Evolutionary conservation across 2,797 vertebrate genomes (phyloP).

Genomic region (Characodon lateralis): DNA sequence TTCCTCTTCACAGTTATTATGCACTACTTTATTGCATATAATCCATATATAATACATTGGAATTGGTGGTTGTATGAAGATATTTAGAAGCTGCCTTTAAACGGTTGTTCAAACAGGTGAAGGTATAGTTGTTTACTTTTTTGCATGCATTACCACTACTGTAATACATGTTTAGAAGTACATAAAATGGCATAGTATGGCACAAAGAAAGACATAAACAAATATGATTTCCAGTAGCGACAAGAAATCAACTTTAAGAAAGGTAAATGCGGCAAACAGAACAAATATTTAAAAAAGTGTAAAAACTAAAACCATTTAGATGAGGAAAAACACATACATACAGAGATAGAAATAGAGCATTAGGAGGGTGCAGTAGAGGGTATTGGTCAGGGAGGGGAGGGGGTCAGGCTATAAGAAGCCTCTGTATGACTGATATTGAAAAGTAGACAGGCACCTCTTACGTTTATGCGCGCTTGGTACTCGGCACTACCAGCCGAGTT

Average conservation of each 20-base stretch:
- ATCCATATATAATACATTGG: background rate
- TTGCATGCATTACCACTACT: too few relatives aligned
- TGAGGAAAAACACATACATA: slow-evolving; percentile 36
- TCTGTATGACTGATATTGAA: slow-evolving; percentile 99
- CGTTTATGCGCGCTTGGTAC: slow-evolving; percentile 99
- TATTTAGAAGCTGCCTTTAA: background rate
- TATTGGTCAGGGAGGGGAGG: slow-evolving; percentile 57
- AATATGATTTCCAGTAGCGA: slow-evolving; percentile 11
- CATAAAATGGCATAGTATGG: background rate
- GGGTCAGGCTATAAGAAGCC: slow-evolving; percentile 78
- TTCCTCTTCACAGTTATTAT: too few relatives aligned
- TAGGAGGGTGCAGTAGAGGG: slow-evolving; percentile 50
- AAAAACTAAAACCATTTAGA: slow-evolving; percentile 27
- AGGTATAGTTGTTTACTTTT: background rate
- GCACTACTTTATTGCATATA: too few relatives aligned
- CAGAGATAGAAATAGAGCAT: slow-evolving; percentile 52
- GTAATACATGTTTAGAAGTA: background rate
- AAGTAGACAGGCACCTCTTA: slow-evolving; percentile 99
- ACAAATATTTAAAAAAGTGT: slow-evolving; percentile 4
- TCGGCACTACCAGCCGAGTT: slow-evolving; percentile 99
- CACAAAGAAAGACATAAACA: slow-evolving; percentile 30
- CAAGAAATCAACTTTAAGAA: slow-evolving; percentile 24
- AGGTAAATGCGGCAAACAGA: background rate
- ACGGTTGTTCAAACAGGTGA: background rate
- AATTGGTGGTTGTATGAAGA: background rate